Evolutionary conservation across 2,113 vertebrate genomes (phyloP).

Genomic region (Tamias sibiricus): DNA sequence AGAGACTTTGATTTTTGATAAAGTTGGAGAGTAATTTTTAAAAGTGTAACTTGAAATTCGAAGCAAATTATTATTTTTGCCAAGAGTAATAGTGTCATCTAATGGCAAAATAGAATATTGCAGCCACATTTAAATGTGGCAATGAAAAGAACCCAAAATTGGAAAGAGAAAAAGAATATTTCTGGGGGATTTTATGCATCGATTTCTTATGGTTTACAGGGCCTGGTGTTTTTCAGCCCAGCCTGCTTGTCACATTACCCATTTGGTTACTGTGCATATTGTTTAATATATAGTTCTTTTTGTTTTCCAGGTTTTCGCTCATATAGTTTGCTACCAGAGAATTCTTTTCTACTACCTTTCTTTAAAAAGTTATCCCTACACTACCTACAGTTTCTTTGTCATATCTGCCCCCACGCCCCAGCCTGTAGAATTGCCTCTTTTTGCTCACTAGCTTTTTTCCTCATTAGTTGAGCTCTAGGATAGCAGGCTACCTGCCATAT

Average conservation of each 20-base stretch:
- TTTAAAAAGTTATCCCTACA: not conserved
- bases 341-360: not conserved
- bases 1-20: conserved; percentile 44
- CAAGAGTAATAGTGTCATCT: conserved; percentile 58
- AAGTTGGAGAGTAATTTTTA: conserved; percentile 37
- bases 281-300: not conserved
- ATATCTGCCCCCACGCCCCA: not conserved
- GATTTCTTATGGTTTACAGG: not conserved
- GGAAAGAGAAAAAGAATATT: not conserved
- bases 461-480: not conserved
- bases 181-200: not conserved
- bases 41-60: conserved; percentile 24
- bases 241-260: not conserved
- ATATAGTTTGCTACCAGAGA: not conserved
- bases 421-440: not conserved
- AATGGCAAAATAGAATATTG: conserved; percentile 60
- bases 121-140: not conserved
- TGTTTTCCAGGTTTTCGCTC: not conserved
- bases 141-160: not conserved
- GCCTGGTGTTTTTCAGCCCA: not conserved
- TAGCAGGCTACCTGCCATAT: not conserved
- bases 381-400: not conserved
- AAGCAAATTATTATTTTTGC: not conserved
- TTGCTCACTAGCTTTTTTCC: not conserved
- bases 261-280: not conserved